Conservation (phyloP, 2,888 invertebrate species). For the Acanthosoma haemorrhoidale region DNA sequence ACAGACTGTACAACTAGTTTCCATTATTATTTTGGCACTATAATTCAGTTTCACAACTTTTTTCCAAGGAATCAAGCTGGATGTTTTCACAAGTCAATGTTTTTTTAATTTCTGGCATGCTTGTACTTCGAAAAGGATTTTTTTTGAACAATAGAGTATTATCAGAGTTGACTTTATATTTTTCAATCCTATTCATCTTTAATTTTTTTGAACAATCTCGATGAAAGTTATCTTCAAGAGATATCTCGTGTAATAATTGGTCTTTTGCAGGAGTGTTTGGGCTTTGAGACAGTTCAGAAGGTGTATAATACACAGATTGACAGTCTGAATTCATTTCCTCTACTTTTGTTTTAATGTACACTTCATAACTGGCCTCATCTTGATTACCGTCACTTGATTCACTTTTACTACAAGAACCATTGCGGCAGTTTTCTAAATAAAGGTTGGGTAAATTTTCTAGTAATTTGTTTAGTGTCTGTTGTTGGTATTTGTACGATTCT, state of each 20-base stretch:
- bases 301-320: slow-evolving; percentile 75
- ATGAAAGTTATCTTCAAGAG: background rate
- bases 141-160: slow-evolving; percentile 8
- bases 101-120: slow-evolving; percentile 37
- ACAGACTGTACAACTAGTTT: background rate
- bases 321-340: slow-evolving; percentile 53
- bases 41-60: slow-evolving; percentile 23
- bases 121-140: slow-evolving; percentile 28
- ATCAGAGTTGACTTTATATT: background rate
- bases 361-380: slow-evolving; percentile 52
- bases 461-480: slow-evolving; percentile 88
- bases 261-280: slow-evolving; percentile 37
- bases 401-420: slow-evolving; percentile 69
- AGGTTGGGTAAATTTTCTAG: slow-evolving; percentile 85
- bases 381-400: slow-evolving; percentile 60
- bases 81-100: background rate
- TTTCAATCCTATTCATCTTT: slow-evolving; percentile 8
- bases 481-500: slow-evolving; percentile 93
- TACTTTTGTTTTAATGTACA: slow-evolving; percentile 58
- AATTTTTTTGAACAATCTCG: slow-evolving; percentile 12
- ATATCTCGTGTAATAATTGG: slow-evolving; percentile 1
- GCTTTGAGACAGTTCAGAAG: slow-evolving; percentile 61
- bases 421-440: slow-evolving; percentile 89
- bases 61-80: background rate
- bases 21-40: slow-evolving; percentile 13